Evolutionary conservation across 2,888 invertebrate genomes (phyloP), one percentile per base, ranked within the genome.

Genomic region (Parapristionchus giblindavisi): DNA sequence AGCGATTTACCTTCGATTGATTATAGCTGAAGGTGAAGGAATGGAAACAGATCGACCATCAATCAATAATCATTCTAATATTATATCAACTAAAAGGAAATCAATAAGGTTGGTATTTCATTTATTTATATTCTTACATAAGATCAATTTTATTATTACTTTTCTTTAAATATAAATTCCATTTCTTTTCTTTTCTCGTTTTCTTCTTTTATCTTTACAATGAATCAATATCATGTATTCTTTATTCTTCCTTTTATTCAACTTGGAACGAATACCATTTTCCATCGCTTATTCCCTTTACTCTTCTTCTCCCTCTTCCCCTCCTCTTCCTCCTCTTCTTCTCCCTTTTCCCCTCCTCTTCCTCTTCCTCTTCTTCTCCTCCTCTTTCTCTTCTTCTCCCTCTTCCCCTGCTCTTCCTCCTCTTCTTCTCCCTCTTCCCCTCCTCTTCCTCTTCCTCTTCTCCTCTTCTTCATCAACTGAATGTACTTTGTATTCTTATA

Each of bases 331-430:
- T 36, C 61, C 61, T 56, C 56, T 56, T 8, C 17, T 14, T 43
- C 36, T 24, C 40, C 43, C 65, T 65, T 27, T 38, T 65, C 65
- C 11, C 43, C 38, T 43, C 48, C 61, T 24, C 21, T 61, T 34
- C 8, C 61, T 61, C 14, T 61, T 32, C 36, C n/a, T 34, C 40
- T 8, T 43, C 51, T 17, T 66, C 48, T 66, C 32, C 29, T 51
- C 51, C 21, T 66, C 8, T 66, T 14, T 48, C 43, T 66, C 32
- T 17, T 14, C 24, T 32, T 48, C 48, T 48, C 14, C 27, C 14
- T 43, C 43, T 6, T 52, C 48, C 52, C 36, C 36, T 4, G 40
- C 66, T 66, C 24, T 66, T 66, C 29, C 43, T 43, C 66, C 43
- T 29, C 48, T 65, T 40, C 14, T n/a, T 43, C 34, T 66, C 48